A percentile compares a stretch with the other conserved stretches of the same genome.
phyloP scores from a whole-genome alignment of 1,140 invertebrate species.

The Coenobita brevimanus region DNA sequence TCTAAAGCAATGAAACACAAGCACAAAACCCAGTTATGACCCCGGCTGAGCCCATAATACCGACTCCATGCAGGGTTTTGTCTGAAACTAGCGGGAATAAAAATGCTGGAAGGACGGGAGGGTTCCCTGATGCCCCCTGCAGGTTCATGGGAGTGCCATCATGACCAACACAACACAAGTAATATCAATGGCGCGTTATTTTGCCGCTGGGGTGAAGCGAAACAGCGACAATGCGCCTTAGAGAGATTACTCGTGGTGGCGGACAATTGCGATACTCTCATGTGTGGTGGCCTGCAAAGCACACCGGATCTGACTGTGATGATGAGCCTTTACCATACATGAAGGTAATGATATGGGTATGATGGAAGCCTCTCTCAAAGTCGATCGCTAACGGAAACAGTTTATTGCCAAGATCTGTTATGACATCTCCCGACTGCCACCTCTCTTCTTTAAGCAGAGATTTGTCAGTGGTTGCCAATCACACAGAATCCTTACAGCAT shows the following conservation, averaged over 20 bases:
- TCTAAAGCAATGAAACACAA: conserved; percentile 31
- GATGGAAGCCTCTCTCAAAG: neutral
- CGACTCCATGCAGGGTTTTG: conserved; percentile 60
- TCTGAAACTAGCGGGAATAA: conserved; percentile 20
- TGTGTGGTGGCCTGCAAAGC: neutral
- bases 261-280: no score
- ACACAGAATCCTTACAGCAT: no score
- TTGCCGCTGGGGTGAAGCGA: no score
- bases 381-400: no score
- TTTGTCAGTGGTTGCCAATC: no score
- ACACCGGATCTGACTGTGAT: neutral
- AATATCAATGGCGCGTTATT: no score
- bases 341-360: conserved; percentile 35
- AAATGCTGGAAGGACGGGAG: neutral
- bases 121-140: no score
- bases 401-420: no score
- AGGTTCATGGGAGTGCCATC: no score
- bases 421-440: neutral
- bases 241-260: neutral
- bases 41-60: conserved; percentile 63
- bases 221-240: neutral
- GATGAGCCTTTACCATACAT: conserved; percentile 16
- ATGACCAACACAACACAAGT: no score
- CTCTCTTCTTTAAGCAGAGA: neutral
- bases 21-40: conserved; percentile 60